Evolutionary conservation across 2,888 invertebrate genomes (phyloP), one percentile per base, ranked within the genome.

Genomic region (Dorcus hopei): DNA sequence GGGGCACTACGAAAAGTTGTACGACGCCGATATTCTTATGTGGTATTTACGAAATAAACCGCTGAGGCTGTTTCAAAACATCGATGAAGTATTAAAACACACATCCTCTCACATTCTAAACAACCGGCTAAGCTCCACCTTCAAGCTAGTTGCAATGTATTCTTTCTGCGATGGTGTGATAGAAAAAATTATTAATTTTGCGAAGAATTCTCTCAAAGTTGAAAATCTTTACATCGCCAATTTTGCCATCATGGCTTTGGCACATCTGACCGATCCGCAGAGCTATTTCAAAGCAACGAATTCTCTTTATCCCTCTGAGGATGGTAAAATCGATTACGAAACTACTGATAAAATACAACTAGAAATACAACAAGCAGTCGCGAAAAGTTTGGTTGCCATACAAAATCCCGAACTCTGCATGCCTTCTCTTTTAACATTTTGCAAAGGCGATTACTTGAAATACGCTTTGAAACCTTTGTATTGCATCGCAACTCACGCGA

Each of bases 381-480:
- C 39, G 8, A 49, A 49, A 7, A 38, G 41, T 16, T 38, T 54
- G 23, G 42, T 23, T n/a, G 40, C 16, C 23, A 11, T 39, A 2
- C 14, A 11, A 41, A 42, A 26, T 16, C 33, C 23, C 9, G 49
- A 23, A 0, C n/a, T 39, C 2, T 48, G 40, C 5, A n/a, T 60
- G 5, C 39, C 43, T 9, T 8, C 26, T 7, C 45, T 64, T 39
- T 8, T 60, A 14, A 40, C 39, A 14, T 62, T 58, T 52, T 59
- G 56, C 7, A 49, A 43, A 51, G 55, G 57, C 9, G 56, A 60
- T 23, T 60, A 54, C 16, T 53, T 61, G 5, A 56, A 54, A 49
- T 43, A 50, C 8, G 41, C 49, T 11, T 16, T 41, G 52, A 41
- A 9, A 11, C 51, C 60, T 0, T 39, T 60, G 8, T 53, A 57